Percentiles rank a stretch among this genome's conserved stretches.
phyloP scores from a whole-genome alignment of 2,797 vertebrate genomes.

The Malacoctenus gilli region DNA sequence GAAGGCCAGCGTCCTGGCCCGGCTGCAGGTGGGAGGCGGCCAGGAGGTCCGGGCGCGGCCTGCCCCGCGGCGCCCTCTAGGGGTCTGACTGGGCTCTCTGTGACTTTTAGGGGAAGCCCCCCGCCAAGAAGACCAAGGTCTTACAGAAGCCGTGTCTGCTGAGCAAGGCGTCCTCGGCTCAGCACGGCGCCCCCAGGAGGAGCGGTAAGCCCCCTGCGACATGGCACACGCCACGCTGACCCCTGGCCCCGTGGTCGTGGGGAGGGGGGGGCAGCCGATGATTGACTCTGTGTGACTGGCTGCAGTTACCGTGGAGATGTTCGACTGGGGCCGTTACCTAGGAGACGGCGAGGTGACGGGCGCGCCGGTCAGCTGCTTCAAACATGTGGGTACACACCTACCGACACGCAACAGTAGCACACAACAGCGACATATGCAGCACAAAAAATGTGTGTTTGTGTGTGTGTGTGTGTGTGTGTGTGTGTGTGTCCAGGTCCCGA shows the following conservation, averaged over 20 bases:
- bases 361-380: slow-evolving; percentile 93
- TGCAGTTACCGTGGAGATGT: slow-evolving; percentile 87
- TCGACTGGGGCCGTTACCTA: slow-evolving; percentile 94
- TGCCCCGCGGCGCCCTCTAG: too few species aligned
- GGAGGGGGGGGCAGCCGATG: too few species aligned
- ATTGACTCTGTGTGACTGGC: slow-evolving; percentile 9
- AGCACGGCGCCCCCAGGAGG: slow-evolving; percentile 91
- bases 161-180: slow-evolving; percentile 90
- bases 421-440: neutral
- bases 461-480: neutral
- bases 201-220: slow-evolving; percentile 86
- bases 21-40: slow-evolving; percentile 83
- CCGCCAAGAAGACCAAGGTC: slow-evolving; percentile 95
- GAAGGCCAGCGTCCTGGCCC: slow-evolving; percentile 98
- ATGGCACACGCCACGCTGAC: too few species aligned
- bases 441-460: neutral
- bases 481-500: slow-evolving; percentile 81
- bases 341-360: slow-evolving; percentile 90
- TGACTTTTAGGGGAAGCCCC: slow-evolving; percentile 90
- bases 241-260: too few species aligned
- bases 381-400: slow-evolving; percentile 84
- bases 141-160: slow-evolving; percentile 95
- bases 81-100: neutral
- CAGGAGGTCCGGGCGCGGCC: too few species aligned
- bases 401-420: neutral